These are phyloP conservation scores for Brachyhypopomus gauderio DNA, from an alignment of 2,113 vertebrate genomes.

Conservation along the genomic window DNA sequence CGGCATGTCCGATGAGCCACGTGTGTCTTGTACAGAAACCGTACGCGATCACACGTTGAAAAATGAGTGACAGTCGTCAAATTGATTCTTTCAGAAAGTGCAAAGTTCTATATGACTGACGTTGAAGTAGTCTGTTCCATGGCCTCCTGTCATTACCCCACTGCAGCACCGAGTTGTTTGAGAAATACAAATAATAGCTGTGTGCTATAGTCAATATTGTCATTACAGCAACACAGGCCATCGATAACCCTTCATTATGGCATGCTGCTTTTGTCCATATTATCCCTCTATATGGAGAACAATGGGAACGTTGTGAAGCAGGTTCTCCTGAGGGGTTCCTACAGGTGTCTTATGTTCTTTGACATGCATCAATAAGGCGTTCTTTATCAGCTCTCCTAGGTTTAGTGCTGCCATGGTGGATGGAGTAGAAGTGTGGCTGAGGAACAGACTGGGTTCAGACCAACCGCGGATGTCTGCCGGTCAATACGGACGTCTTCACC, in stretches of 20 bases:
- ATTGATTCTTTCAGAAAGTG: background rate
- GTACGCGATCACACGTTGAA: conserved; percentile 52
- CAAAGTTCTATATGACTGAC: conserved; percentile 62
- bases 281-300: conserved; percentile 63
- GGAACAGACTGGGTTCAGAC: conserved; percentile 59
- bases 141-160: conserved; percentile 62
- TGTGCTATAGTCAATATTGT: conserved; percentile 70
- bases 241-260: conserved; percentile 76
- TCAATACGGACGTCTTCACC: conserved; percentile 65
- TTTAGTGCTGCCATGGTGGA: conserved; percentile 42
- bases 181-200: conserved; percentile 74
- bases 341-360: conserved; percentile 68
- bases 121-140: conserved; percentile 62
- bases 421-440: conserved; percentile 50
- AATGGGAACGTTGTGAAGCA: conserved; percentile 54
- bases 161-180: conserved; percentile 59
- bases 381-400: conserved; percentile 64
- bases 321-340: conserved; percentile 63
- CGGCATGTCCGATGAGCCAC: conserved; percentile 16
- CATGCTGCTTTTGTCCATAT: conserved; percentile 69
- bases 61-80: conserved; percentile 20
- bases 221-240: conserved; percentile 66
- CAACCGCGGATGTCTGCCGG: conserved; percentile 61
- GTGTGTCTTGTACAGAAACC: conserved; percentile 44
- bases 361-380: conserved; percentile 72